A percentile compares a stretch with the other conserved stretches of the same genome.
Conservation (phyloP, 2,797 vertebrate genomes). For the Toxotes lorentzi region DNA sequence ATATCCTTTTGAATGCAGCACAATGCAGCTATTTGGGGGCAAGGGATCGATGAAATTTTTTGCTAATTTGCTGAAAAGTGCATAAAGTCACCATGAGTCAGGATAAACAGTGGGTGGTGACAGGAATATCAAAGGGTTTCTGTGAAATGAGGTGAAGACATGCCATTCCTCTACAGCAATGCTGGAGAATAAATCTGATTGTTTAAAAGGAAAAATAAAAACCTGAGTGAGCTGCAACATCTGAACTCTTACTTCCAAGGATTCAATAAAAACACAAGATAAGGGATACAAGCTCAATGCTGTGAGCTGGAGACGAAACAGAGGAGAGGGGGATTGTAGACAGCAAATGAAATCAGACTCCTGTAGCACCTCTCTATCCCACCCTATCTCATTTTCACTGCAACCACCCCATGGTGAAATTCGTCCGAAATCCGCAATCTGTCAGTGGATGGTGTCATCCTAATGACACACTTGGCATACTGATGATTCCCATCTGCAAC, state of each 20-base stretch:
- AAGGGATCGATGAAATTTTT: conserved; percentile 21
- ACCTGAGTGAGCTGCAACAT: conserved; percentile 11
- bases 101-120: conserved; percentile 34
- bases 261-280: conserved; percentile 47
- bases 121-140: conserved; percentile 42
- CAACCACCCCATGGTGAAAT: conserved; percentile 56
- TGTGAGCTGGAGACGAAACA: conserved; percentile 39
- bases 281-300: conserved; percentile 26
- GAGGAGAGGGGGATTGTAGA: conserved; percentile 11
- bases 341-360: conserved; percentile 61
- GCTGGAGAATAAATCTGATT: conserved; percentile 26
- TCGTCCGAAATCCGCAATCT: conserved; percentile 65
- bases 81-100: conserved; percentile 36
- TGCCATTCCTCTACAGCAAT: conserved; percentile 18
- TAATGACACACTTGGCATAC: conserved; percentile 77
- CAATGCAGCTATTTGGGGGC: conserved; percentile 48
- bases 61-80: conserved; percentile 48
- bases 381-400: conserved; percentile 61
- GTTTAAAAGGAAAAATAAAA: conserved; percentile 20
- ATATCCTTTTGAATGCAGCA: conserved; percentile 53
- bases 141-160: conserved; percentile 36
- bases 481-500: conserved; percentile 73
- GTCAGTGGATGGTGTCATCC: conserved; percentile 70
- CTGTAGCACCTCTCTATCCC: conserved; percentile 44
- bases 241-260: conserved; percentile 24